Evolutionary conservation across 2,797 vertebrate species (phyloP).

Genomic region (Hybognathus amarus): DNA sequence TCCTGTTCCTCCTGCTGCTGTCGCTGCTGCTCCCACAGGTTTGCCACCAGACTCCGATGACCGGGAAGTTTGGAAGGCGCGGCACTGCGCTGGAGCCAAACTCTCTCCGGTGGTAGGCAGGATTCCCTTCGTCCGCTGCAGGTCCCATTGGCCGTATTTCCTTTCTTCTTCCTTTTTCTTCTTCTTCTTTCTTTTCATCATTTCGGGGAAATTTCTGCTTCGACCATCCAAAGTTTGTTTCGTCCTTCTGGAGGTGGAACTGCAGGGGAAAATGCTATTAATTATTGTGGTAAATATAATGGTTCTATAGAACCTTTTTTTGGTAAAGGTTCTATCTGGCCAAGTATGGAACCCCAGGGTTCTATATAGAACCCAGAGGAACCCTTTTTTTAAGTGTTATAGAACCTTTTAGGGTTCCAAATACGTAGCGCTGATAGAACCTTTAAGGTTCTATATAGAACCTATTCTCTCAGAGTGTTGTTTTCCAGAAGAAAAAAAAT

Average conservation of each 20-base stretch:
- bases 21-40: conserved; percentile 68
- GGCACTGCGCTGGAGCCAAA: conserved; percentile 81
- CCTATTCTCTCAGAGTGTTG: too few species aligned
- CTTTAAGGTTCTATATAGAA: too few species aligned
- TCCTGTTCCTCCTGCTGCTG: conserved; percentile 74
- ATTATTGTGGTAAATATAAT: background rate
- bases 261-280: conserved; percentile 61
- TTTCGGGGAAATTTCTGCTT: conserved; percentile 90
- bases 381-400: too few species aligned
- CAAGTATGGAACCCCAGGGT: too few species aligned
- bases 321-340: too few species aligned
- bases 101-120: conserved; percentile 56
- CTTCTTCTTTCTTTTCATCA: conserved; percentile 90
- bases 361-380: too few species aligned
- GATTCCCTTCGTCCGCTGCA: conserved; percentile 62
- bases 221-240: conserved; percentile 88
- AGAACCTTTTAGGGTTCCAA: too few species aligned
- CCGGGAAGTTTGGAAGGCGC: conserved; percentile 86
- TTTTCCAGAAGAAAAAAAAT: too few species aligned
- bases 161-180: conserved; percentile 86
- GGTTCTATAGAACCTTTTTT: too few species aligned
- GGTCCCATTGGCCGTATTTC: conserved; percentile 73
- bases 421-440: too few species aligned
- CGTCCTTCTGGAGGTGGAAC: conserved; percentile 89
- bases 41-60: conserved; percentile 85